phyloP scores from a whole-genome alignment of 2,888 invertebrate species.

The Sphaerophoria taeniata region DNA sequence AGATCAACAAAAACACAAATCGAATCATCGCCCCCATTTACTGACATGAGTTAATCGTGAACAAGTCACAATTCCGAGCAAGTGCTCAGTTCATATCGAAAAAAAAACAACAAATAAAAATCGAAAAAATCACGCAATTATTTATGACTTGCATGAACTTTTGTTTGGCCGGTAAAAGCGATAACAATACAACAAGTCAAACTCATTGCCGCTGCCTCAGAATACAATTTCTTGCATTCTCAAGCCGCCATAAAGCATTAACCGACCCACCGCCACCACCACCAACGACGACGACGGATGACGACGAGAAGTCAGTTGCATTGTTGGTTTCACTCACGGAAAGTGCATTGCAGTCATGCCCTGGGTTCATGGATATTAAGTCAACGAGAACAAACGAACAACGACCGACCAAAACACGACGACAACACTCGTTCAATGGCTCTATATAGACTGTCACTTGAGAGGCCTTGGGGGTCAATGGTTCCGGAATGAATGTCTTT shows the following conservation, averaged over 20 bases:
- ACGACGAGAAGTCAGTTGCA: background rate
- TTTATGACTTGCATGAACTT: conserved; percentile 65
- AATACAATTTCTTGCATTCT: conserved; percentile 8
- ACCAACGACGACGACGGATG: too few relatives aligned
- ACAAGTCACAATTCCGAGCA: conserved; percentile 23
- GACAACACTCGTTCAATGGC: conserved; percentile 49
- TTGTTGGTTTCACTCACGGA: conserved; percentile 31
- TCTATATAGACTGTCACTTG: conserved; percentile 28
- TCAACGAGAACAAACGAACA: background rate
- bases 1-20: conserved; percentile 13
- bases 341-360: conserved; percentile 56
- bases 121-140: conserved; percentile 34
- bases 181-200: conserved; percentile 49
- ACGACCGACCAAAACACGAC: background rate
- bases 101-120: conserved; percentile 28
- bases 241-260: background rate
- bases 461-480: conserved; percentile 56
- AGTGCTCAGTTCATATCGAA: conserved; percentile 35
- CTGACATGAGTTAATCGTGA: conserved; percentile 30
- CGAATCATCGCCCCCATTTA: conserved; percentile 44
- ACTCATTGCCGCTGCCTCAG: conserved; percentile 30
- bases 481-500: conserved; percentile 50
- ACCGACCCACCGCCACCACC: too few relatives aligned
- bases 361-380: conserved; percentile 52
- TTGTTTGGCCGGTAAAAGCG: conserved; percentile 59